Conservation (phyloP, 2,113 vertebrate species). For the Anolis carolinensis region DNA sequence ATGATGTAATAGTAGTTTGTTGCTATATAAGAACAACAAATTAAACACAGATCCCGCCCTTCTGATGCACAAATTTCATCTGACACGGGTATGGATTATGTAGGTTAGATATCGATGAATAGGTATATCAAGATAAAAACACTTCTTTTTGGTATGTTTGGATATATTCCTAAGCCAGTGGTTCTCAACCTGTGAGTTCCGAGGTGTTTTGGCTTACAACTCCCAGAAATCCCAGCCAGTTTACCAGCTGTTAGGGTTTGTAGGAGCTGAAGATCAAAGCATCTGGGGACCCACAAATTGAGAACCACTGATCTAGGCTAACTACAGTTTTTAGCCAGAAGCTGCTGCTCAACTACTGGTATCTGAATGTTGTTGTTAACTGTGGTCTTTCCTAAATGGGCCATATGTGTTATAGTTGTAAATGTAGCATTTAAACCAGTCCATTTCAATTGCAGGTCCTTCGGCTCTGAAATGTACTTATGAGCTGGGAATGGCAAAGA, state of each 20-base stretch:
- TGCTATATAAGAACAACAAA: background rate
- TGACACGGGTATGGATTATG: background rate
- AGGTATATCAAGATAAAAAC: background rate
- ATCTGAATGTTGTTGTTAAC: background rate
- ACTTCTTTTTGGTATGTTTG: background rate
- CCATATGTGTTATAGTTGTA: background rate
- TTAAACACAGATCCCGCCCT: background rate
- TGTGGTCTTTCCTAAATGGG: background rate
- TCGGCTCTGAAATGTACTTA: background rate
- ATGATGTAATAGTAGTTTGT: background rate
- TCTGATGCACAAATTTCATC: background rate
- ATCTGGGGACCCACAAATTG: too few relatives aligned
- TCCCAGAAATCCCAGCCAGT: too few relatives aligned
- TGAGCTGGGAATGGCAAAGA: conserved; percentile 38
- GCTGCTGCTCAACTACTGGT: background rate
- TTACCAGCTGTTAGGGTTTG: too few relatives aligned
- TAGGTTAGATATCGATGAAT: background rate
- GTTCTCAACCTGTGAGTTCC: too few relatives aligned
- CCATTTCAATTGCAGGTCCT: background rate
- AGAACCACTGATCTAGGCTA: too few relatives aligned
- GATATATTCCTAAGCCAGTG: too few relatives aligned
- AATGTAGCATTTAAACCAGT: background rate
- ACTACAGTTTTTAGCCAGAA: background rate
- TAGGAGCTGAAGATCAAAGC: too few relatives aligned
- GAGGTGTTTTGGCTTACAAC: too few relatives aligned